Base-by-base conservation (phyloP, 2,888 invertebrate species). In the Eupeodes latifasciatus region DNA sequence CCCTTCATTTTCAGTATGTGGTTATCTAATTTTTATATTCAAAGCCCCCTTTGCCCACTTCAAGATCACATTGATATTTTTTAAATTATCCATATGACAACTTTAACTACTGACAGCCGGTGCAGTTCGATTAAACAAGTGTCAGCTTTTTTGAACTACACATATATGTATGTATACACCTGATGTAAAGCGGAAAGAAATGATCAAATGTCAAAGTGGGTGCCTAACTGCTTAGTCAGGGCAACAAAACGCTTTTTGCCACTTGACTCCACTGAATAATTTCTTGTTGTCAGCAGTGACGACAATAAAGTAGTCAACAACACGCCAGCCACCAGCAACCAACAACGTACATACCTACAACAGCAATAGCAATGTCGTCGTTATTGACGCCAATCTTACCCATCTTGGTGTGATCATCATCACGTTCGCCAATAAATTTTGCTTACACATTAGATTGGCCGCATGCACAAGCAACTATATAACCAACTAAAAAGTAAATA, bases 341-440 rank as follows among this genome's bases (percentile, higher is more conserved):
- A 34, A 57, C 27, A 27, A 27, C 27, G 27, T 27, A 27, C 27
- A 1, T 7, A 12, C 53, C 62, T 62, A 16, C 47, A 27, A 72
- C 57, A 47, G 34, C 36, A 47, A 44, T 9, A 55, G 44, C 27
- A 5, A 2, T 40, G 72, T 66, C 66, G 66, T 77, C 27, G 44
- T 57, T 57, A 79, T 51, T 86, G 82, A 86, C 83, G 86, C 64
- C 83, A 79, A 75, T 75, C 57, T 64, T n/a, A 49, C 51, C 53
- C 79, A 82, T 79, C 71, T 84, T 51, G 49, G 79, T 84, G 77
- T 77, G 84, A 88, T 88, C 83, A 80, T 80, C 61, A 87, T 83
- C 84, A 84, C 84, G 84, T 88, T 88, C 72, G 81, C 84, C 83
- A 83, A 71, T 82, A 79, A 82, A 79, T 79, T 78, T 75, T 79